These are phyloP conservation scores for Capricornis sumatraensis DNA, from an alignment of 2,113 vertebrate species.

Conservation along the genomic window DNA sequence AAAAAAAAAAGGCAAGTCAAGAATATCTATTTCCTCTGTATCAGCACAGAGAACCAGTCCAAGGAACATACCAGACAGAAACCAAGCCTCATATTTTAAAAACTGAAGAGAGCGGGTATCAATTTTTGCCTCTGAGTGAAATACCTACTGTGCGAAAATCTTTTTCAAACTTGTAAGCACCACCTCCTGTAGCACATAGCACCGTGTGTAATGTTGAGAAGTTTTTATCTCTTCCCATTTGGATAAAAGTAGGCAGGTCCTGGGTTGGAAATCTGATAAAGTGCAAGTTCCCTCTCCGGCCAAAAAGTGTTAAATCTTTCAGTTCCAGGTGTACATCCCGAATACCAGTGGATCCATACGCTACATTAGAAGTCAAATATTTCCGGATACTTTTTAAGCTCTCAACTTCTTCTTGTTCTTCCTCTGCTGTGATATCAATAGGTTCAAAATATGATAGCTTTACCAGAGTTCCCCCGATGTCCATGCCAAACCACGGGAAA, in stretches of 20 bases:
- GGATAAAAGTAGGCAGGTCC: slow-evolving; percentile 88
- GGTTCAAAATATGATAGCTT: slow-evolving; percentile 88
- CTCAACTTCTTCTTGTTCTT: slow-evolving; percentile 89
- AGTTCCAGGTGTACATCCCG: slow-evolving; percentile 87
- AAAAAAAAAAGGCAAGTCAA: neutral
- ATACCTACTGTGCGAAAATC: slow-evolving; percentile 87
- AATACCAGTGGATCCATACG: slow-evolving; percentile 87
- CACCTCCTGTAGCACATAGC: slow-evolving; percentile 87
- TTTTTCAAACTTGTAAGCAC: slow-evolving; percentile 89
- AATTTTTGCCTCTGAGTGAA: neutral
- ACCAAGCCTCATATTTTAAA: neutral
- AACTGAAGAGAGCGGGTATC: neutral
- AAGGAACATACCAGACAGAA: neutral
- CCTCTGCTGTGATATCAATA: slow-evolving; percentile 87
- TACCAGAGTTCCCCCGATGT: slow-evolving; percentile 86
- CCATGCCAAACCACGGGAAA: slow-evolving; percentile 90
- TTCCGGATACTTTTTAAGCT: slow-evolving; percentile 88
- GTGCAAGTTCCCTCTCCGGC: slow-evolving; percentile 86
- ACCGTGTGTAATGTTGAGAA: slow-evolving; percentile 88
- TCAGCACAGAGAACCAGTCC: neutral
- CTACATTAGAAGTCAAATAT: slow-evolving; percentile 87
- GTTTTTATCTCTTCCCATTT: slow-evolving; percentile 88
- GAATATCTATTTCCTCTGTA: neutral
- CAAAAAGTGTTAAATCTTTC: slow-evolving; percentile 84
- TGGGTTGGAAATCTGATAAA: slow-evolving; percentile 89